Evolutionary conservation across 2,888 invertebrate species (phyloP), one percentile per base, ranked within the genome.

Genomic region (Carpatolechia fugitivella): DNA sequence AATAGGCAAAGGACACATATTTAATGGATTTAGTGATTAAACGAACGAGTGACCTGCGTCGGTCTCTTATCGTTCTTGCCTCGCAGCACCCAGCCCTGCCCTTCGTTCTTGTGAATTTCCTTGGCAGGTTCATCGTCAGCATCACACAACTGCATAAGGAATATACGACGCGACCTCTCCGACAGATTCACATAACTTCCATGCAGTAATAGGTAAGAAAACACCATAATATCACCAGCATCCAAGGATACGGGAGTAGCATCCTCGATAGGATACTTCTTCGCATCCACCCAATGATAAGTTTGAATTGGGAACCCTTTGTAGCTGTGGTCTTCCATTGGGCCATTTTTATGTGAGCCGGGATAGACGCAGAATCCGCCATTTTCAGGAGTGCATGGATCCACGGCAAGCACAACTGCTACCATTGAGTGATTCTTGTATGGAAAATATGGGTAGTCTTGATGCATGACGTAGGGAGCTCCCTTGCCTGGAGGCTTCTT

Each of bases 381-480:
- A 60, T 91, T 92, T 59, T 85, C 86, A 0, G 87, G 83, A 7
- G 82, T 80, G 0, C 88, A 80, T 54, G 85, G 88, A 58, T 91
- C 91, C 52, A 91, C 60, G 61, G 90, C 85, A 8, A 91, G 65
- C 58, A 91, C 91, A 1, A 88, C 88, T 0, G 91, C 91, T 6
- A 90, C 72, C 88, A 91, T 86, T 0, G 88, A 82, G 62, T 91
- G 82, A 1, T 91, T 86, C 59, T 89, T 81, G 66, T 79, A 87
- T 0, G 91, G 91, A 62, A 91, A 91, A 60, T 91, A 91, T 30
- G 80, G 91, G 60, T 91, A 92, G 58, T 91, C 91, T 77, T 91
- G 78, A 59, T 91, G 91, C 82, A 91, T 88, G 11, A 89, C 76
- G 56, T 86, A 91, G 0, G 90, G 87, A 0, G 90, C 85, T 5